phyloP scores from a whole-genome alignment of 2,113 vertebrate species.

The Rhinogobius similis region DNA sequence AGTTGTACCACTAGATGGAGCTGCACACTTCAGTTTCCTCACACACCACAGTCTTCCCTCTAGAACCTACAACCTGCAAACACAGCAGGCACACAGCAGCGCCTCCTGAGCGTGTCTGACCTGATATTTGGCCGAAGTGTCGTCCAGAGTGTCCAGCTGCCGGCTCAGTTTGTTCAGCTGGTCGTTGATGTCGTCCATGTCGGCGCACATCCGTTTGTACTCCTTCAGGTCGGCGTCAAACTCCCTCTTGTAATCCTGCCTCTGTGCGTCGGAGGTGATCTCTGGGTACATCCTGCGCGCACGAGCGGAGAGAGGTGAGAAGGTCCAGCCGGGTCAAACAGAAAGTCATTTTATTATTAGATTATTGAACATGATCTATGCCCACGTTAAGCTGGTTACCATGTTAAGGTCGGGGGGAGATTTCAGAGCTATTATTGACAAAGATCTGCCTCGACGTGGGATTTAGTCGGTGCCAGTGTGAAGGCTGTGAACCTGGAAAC shows the following conservation, averaged over 20 bases:
- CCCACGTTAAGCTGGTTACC: not conserved
- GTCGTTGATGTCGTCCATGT: slow-evolving; percentile 86
- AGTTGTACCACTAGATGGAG: not conserved
- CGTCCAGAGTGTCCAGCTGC: slow-evolving; percentile 79
- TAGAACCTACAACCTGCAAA: not conserved
- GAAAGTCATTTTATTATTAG: not conserved
- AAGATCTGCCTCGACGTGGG: not conserved
- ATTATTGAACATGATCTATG: not conserved
- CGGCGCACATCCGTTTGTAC: slow-evolving; percentile 84
- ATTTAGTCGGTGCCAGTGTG: not conserved
- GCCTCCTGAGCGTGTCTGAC: slow-evolving; percentile 52
- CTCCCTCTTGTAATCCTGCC: slow-evolving; percentile 84
- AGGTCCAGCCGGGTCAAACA: slow-evolving; percentile 17
- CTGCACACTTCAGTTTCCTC: not conserved
- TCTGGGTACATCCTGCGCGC: slow-evolving; percentile 79
- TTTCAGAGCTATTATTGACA: not conserved
- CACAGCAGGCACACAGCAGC: too few relatives aligned
- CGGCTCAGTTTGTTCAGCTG: slow-evolving; percentile 82
- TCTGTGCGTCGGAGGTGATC: slow-evolving; percentile 73
- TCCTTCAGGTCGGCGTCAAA: slow-evolving; percentile 81
- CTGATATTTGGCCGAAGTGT: slow-evolving; percentile 81
- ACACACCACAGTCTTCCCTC: not conserved
- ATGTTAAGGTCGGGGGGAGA: not conserved
- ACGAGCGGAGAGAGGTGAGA: not conserved
- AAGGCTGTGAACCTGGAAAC: too few relatives aligned